A percentile compares a stretch with the other conserved stretches of the same genome.
Evolutionary conservation across 1,140 invertebrate species (phyloP).

Genomic region (Drosophila nikananu): DNA sequence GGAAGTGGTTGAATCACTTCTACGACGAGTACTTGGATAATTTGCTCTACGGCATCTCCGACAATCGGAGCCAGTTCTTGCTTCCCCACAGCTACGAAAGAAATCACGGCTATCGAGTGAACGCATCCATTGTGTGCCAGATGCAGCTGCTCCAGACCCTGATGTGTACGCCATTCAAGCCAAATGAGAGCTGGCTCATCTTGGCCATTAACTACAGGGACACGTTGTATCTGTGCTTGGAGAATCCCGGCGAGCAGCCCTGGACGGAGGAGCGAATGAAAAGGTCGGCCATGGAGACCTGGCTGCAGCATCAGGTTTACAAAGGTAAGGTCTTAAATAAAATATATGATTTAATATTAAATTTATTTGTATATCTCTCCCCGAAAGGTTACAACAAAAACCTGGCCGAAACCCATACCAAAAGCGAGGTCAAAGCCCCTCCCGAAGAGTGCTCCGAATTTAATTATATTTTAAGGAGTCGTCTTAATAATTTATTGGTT

Average conservation of each 20-base stretch:
- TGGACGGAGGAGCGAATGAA: not conserved
- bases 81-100: not conserved
- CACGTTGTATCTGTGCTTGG: not conserved
- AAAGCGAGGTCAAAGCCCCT: too few relatives aligned
- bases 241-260: not conserved
- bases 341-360: not conserved
- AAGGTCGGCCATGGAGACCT: not conserved
- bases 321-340: not conserved
- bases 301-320: not conserved
- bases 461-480: not conserved
- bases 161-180: not conserved
- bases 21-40: constrained; percentile 8
- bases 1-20: not conserved
- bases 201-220: constrained; percentile 8
- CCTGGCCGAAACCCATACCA: fast-evolving
- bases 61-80: not conserved
- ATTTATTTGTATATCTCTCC: not conserved
- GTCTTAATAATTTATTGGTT: not conserved
- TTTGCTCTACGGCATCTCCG: not conserved
- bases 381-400: not conserved
- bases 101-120: not conserved
- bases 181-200: not conserved
- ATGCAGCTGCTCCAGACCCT: not conserved
- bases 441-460: constrained; percentile 3
- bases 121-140: not conserved